Conservation (phyloP, 1,140 invertebrate species). For the Dreissena rostriformis region DNA sequence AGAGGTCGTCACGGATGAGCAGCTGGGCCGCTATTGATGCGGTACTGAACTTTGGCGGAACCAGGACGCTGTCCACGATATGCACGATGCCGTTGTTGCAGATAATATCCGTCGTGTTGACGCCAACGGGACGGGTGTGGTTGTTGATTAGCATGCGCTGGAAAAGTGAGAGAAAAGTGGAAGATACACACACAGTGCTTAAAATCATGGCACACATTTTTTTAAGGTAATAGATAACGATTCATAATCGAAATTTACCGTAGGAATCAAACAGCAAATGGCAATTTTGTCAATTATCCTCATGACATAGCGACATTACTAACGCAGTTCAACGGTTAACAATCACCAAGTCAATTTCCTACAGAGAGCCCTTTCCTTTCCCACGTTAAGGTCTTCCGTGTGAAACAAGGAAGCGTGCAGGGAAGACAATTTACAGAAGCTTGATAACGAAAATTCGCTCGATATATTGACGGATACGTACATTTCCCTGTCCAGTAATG, state of each 20-base stretch:
- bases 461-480: background rate
- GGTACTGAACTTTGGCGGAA: constrained; percentile 42
- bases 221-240: background rate
- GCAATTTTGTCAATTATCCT: background rate
- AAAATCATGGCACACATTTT: background rate
- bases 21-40: constrained; percentile 53
- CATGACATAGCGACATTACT: background rate
- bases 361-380: too few species aligned
- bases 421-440: too few species aligned
- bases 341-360: too few species aligned
- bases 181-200: background rate
- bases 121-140: constrained; percentile 12
- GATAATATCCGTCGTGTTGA: constrained; percentile 48
- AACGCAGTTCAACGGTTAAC: too few species aligned
- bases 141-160: constrained; percentile 56
- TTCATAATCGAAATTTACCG: background rate
- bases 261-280: background rate
- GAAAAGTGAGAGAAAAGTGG: background rate
- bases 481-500: background rate
- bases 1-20: constrained; percentile 46
- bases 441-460: too few species aligned
- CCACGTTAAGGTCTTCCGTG: too few species aligned
- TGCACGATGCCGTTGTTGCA: constrained; percentile 63
- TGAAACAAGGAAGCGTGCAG: too few species aligned
- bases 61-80: constrained; percentile 52